A percentile compares a stretch with the other conserved stretches of the same genome.
phyloP scores from a whole-genome alignment of 2,797 vertebrate species.

The Myripristis murdjan region DNA sequence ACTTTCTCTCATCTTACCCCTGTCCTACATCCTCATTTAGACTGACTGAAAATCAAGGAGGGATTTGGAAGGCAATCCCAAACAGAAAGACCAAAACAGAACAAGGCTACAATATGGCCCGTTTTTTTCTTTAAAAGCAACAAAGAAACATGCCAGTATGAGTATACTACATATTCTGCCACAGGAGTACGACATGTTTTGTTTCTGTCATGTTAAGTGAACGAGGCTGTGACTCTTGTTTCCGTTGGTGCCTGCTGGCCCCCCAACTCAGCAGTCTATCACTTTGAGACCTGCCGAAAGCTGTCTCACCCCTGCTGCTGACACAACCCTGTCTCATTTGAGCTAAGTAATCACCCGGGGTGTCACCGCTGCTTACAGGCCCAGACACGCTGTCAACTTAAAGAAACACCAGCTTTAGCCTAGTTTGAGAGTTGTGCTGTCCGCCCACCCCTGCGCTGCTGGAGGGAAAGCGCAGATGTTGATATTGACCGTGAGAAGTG shows the following conservation, averaged over 20 bases:
- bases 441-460: not conserved
- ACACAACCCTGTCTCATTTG: slow-evolving; percentile 55
- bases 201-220: slow-evolving; percentile 1
- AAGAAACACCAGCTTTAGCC: slow-evolving; percentile 21
- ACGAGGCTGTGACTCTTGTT: slow-evolving; percentile 19
- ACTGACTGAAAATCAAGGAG: too few relatives aligned
- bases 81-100: too few relatives aligned
- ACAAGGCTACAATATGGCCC: too few relatives aligned
- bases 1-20: too few relatives aligned
- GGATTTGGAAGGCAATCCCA: too few relatives aligned
- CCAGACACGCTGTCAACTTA: slow-evolving; percentile 9
- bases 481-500: not conserved
- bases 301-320: slow-evolving; percentile 57
- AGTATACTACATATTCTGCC: slow-evolving; percentile 32
- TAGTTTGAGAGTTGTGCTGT: not conserved
- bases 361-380: slow-evolving; percentile 13
- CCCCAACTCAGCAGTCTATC: slow-evolving; percentile 64
- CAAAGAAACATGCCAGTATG: slow-evolving; percentile 25
- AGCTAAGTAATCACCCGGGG: slow-evolving; percentile 42
- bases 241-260: slow-evolving; percentile 8
- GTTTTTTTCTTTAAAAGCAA: not conserved
- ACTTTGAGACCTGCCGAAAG: slow-evolving; percentile 37
- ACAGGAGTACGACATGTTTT: not conserved
- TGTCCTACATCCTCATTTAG: too few relatives aligned
- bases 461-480: slow-evolving; percentile 19